Evolutionary conservation across 2,797 vertebrate genomes (phyloP), one percentile per base, ranked within the genome.

Genomic region (Oreortyx pictus): DNA sequence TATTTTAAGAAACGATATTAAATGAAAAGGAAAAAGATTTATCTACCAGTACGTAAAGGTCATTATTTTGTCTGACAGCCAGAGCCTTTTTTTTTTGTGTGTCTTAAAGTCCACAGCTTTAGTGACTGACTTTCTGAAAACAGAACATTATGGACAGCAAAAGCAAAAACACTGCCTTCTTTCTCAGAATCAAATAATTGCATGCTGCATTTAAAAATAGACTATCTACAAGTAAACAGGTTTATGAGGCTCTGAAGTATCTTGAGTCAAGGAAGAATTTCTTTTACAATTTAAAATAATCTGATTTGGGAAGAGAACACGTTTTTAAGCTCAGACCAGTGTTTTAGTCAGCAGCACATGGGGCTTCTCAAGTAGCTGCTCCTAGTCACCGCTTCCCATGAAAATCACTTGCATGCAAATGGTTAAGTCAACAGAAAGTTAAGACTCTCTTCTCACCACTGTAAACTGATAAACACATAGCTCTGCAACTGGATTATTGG

Each of bases 11-110:
- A 96, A 91, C 0, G 14, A 6, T 81, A 70, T 74, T 85, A 80
- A 41, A 83, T 77, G 65, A 84, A 93, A 93, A 79, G 10, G 41
- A 85, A 94, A 92, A 89, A 92, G 52, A 89, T 93, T 86, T 93
- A 80, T 79, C 83, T 86, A 62, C 5, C 2, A 4, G 24, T 49
- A 70, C 67, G 50, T 8, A 89, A 47, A 89, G 39, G 54, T 91
- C 62, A 93, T 85, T 90, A 90, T 83, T 96, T 77, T 57, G 59
- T 66, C 86, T 82, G 78, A 92, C 77, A 93, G 62, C 27, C 27
- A 29, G 50, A 52, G 25, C 27, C 50, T 29, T 16, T 22, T 52
- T 14, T 50, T 52, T 29, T 27, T 50, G 9, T 14, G 14, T 27
- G 50, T 29, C 50, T 29, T 27, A 35, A 80, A 82, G 81, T 82